Evolutionary conservation across 2,113 vertebrate genomes (phyloP).

Genomic region (Macrotis lagotis): DNA sequence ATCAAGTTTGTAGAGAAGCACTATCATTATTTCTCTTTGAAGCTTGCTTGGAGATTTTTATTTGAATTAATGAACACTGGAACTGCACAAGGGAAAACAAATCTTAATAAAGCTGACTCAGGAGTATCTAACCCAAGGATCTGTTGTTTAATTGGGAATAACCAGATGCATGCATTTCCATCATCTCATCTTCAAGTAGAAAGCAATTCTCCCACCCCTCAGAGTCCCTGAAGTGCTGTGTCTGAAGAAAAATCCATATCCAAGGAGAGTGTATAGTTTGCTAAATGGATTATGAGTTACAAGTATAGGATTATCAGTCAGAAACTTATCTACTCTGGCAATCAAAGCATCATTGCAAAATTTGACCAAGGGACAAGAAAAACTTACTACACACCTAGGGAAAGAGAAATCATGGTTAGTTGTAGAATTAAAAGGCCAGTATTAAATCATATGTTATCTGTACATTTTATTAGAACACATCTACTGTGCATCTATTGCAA

Average conservation of each 20-base stretch:
- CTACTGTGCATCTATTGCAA: background rate
- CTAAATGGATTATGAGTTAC: constrained; percentile 8
- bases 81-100: constrained; percentile 12
- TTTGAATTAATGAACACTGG: constrained; percentile 33
- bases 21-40: constrained; percentile 40
- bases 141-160: background rate
- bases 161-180: background rate
- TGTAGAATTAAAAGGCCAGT: background rate
- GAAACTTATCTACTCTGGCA: background rate
- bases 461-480: constrained; percentile 14
- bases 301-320: constrained; percentile 15
- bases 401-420: background rate
- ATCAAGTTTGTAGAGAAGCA: constrained; percentile 31
- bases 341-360: background rate
- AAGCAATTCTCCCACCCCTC: background rate
- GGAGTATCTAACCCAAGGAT: background rate
- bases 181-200: constrained; percentile 34
- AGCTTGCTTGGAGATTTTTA: constrained; percentile 55
- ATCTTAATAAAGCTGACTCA: background rate
- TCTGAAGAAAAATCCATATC: constrained; percentile 36
- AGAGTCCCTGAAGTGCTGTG: background rate
- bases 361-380: background rate
- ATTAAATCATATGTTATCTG: background rate
- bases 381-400: background rate
- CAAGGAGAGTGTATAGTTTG: background rate